These are phyloP conservation scores for Leptodactylus fallax DNA, from an alignment of 2,797 vertebrate species.

Conservation along the genomic window DNA sequence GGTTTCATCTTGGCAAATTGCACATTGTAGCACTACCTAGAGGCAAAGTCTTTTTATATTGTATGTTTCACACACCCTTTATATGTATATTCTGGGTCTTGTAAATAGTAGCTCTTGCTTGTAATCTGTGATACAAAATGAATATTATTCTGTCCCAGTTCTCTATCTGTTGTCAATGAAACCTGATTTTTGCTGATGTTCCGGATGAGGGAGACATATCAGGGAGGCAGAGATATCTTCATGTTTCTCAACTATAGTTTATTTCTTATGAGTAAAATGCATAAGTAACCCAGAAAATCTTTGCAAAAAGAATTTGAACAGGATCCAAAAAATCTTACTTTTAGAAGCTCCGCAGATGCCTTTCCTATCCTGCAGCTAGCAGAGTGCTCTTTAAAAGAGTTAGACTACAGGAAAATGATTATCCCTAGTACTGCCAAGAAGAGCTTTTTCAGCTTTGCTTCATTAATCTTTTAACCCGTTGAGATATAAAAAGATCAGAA, in stretches of 20 bases:
- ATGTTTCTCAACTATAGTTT: background rate
- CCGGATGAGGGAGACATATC: background rate
- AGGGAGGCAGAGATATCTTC: background rate
- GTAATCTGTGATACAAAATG: background rate
- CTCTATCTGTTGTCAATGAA: background rate
- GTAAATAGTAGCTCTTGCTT: background rate
- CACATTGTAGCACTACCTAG: too few relatives aligned
- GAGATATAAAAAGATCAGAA: conserved; percentile 46
- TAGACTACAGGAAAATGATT: conserved; percentile 27
- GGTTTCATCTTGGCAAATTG: too few relatives aligned
- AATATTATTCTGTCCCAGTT: background rate
- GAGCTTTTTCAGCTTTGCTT: conserved; percentile 43
- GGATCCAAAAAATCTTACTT: conserved; percentile 46
- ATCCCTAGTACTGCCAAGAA: conserved; percentile 43
- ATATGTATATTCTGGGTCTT: too few relatives aligned
- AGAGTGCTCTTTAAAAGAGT: conserved; percentile 45
- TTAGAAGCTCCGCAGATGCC: conserved; percentile 29
- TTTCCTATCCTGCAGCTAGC: conserved; percentile 43
- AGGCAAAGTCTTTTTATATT: too few relatives aligned
- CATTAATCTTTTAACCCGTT: conserved; percentile 53
- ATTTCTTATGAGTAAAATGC: background rate
- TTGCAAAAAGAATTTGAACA: conserved; percentile 34
- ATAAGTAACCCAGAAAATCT: conserved; percentile 27
- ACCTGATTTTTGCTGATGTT: background rate
- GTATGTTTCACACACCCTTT: too few relatives aligned